Percentiles rank a stretch among this genome's conserved stretches.
phyloP scores from a whole-genome alignment of 2,888 invertebrate genomes.

The Disparrhopalites patrizii region DNA sequence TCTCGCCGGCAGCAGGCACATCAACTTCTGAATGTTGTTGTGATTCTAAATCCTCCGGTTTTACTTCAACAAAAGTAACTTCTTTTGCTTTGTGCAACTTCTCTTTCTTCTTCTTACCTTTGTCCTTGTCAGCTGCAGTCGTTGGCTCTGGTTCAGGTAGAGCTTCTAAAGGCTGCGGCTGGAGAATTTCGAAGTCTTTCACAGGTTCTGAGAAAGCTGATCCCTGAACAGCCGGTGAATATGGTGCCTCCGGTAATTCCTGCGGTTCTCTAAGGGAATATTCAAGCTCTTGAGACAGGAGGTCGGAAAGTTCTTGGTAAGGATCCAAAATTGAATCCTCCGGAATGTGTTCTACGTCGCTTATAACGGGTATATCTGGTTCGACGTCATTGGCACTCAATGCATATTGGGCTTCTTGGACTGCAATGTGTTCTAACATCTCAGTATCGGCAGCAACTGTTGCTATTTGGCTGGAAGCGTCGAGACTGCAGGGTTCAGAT shows the following conservation, averaged over 20 bases:
- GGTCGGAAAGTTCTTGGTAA: not conserved
- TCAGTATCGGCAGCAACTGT: not conserved
- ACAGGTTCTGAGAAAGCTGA: not conserved
- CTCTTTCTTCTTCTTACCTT: not conserved
- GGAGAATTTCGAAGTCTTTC: no score
- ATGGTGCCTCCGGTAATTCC: not conserved
- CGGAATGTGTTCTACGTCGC: not conserved
- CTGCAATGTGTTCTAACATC: not conserved
- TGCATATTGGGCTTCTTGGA: not conserved
- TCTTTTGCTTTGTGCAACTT: conserved; percentile 20
- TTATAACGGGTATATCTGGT: not conserved
- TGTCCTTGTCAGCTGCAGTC: not conserved
- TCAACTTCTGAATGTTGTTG: not conserved
- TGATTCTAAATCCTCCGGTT: no score
- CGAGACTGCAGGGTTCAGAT: not conserved
- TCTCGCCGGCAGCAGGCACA: no score
- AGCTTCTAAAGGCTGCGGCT: not conserved
- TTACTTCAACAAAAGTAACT: conserved; percentile 50
- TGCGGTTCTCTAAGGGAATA: conserved; percentile 7
- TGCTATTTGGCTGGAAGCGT: not conserved
- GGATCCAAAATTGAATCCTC: conserved; percentile 1
- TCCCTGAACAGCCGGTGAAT: not conserved
- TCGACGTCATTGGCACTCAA: not conserved
- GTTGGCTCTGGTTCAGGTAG: not conserved
- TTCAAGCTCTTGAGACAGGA: conserved; percentile 7